Percentiles rank a stretch among this genome's conserved stretches.
Evolutionary conservation across 2,888 invertebrate genomes (phyloP).

Genomic region (Nemotelus nigrinus): DNA sequence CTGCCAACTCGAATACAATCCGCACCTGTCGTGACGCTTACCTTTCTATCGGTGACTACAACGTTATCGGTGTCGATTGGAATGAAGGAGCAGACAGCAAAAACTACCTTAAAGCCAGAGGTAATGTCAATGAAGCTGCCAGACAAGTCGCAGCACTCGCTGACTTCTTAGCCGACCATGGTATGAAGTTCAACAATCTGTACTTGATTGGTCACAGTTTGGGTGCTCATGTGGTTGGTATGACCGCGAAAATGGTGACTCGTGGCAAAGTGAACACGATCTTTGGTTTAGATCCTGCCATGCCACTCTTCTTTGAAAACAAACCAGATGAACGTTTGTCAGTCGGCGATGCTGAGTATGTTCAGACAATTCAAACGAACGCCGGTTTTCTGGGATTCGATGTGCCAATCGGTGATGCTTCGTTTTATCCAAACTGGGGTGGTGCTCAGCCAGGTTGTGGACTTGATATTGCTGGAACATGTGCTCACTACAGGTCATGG

Average conservation of each 20-base stretch:
- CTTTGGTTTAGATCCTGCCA: slow-evolving; percentile 46
- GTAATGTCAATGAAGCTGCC: slow-evolving; percentile 44
- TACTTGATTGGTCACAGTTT: slow-evolving; percentile 54
- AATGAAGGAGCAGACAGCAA: slow-evolving; percentile 18
- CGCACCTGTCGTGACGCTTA: slow-evolving; percentile 18
- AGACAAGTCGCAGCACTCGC: slow-evolving; percentile 50
- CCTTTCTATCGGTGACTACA: slow-evolving; percentile 33
- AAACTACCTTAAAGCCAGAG: slow-evolving; percentile 38
- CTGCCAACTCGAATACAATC: background rate
- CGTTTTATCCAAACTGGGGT: slow-evolving; percentile 56
- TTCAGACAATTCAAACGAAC: slow-evolving; percentile 56
- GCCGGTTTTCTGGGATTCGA: slow-evolving; percentile 52
- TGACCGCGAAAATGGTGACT: slow-evolving; percentile 49
- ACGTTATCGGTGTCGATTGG: slow-evolving; percentile 47
- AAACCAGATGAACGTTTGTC: slow-evolving; percentile 42
- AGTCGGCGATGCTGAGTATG: slow-evolving; percentile 51
- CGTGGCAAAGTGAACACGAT: slow-evolving; percentile 33
- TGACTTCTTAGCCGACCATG: slow-evolving; percentile 1
- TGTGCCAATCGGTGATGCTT: slow-evolving; percentile 51
- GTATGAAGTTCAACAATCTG: slow-evolving; percentile 16
- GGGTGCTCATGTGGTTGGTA: slow-evolving; percentile 54
- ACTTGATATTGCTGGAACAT: slow-evolving; percentile 40
- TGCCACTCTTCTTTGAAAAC: slow-evolving; percentile 8
- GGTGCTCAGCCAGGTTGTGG: slow-evolving; percentile 54
- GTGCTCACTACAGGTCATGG: slow-evolving; percentile 48